Evolutionary conservation across 2,797 vertebrate species (phyloP).

Genomic region (Antennarius maculatus): DNA sequence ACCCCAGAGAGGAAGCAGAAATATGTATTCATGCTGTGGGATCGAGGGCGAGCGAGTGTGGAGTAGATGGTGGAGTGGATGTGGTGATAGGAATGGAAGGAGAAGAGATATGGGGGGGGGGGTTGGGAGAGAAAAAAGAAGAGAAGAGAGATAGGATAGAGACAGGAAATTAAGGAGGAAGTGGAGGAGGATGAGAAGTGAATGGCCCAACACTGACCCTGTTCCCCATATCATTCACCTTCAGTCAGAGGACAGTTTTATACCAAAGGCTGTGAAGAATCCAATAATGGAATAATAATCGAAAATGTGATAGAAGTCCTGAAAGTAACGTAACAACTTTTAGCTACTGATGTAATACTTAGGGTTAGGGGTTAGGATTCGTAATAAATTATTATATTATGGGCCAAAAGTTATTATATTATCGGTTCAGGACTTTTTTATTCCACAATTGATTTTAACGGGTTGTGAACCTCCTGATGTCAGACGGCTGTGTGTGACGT

Average conservation of each 20-base stretch:
- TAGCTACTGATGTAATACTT: no score
- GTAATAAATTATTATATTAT: no score
- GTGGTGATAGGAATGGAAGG: conserved; percentile 1
- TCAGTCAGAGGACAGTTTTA: conserved; percentile 43
- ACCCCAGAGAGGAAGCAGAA: conserved; percentile 8
- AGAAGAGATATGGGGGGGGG: not conserved
- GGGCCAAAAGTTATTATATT: no score
- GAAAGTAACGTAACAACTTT: no score
- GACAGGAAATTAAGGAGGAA: conserved; percentile 12
- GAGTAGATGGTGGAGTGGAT: conserved; percentile 16
- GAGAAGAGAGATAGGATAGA: conserved; percentile 18
- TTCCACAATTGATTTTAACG: no score
- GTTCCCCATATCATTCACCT: conserved; percentile 68
- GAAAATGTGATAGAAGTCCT: no score
- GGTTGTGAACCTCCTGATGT: conserved; percentile 4
- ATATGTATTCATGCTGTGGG: conserved; percentile 4
- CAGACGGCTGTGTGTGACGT: not conserved
- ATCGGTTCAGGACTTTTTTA: no score
- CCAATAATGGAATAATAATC: no score
- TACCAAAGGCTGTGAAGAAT: not conserved
- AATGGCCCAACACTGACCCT: conserved; percentile 38
- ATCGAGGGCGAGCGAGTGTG: not conserved
- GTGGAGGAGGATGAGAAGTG: conserved; percentile 4
- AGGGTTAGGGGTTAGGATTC: no score
- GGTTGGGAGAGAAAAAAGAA: conserved; percentile 21